Conservation (phyloP, 1,140 invertebrate genomes). For the Littorina saxatilis region DNA sequence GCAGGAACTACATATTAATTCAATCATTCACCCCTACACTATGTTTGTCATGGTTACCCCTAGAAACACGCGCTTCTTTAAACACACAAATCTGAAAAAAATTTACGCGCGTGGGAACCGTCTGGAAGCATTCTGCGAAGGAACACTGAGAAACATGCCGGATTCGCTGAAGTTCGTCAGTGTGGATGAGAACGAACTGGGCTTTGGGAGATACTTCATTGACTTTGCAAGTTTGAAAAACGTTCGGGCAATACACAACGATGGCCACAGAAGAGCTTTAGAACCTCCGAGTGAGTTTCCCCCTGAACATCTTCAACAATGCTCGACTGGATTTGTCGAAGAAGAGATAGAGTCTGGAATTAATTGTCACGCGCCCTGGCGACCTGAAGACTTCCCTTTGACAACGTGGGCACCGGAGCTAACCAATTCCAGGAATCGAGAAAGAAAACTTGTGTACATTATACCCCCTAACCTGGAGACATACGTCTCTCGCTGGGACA, state of each 20-base stretch:
- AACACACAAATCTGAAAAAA: slow-evolving; percentile 27
- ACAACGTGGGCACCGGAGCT: no score
- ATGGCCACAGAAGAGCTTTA: not conserved
- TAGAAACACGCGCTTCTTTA: slow-evolving; percentile 30
- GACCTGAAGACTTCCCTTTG: no score
- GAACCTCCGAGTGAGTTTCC: slow-evolving; percentile 1
- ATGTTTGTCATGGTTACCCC: slow-evolving; percentile 9
- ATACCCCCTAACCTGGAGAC: slow-evolving; percentile 37
- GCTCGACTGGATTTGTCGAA: no score
- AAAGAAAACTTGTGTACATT: not conserved
- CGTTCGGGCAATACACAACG: not conserved
- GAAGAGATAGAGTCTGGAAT: no score
- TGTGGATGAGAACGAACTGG: not conserved
- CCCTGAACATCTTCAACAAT: not conserved
- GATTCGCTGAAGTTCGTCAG: not conserved
- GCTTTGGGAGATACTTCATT: slow-evolving; percentile 2
- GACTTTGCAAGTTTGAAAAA: not conserved
- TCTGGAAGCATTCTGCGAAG: not conserved
- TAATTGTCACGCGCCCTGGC: no score
- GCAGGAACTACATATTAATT: slow-evolving; percentile 10
- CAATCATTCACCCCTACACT: slow-evolving; percentile 22
- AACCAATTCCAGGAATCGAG: no score
- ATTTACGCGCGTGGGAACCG: slow-evolving; percentile 2
- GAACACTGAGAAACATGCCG: slow-evolving; percentile 18
- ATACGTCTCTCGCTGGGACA: slow-evolving; percentile 16